Evolutionary conservation across 2,888 invertebrate species (phyloP).

Genomic region (Eremobia ochroleuca): DNA sequence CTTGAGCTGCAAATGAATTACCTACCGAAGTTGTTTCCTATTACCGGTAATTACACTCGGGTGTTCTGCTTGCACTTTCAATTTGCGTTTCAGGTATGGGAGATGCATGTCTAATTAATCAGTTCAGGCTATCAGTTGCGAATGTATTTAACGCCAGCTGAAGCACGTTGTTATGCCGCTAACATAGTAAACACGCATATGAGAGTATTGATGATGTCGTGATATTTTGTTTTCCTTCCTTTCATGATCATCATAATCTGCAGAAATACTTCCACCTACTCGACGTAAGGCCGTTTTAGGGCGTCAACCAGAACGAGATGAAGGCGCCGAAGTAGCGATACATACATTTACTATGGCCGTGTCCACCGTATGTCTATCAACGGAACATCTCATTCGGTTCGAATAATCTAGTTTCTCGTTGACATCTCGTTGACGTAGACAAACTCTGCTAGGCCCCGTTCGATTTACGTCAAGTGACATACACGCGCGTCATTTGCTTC

Average conservation of each 20-base stretch:
- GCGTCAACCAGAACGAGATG: not conserved
- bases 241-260: not conserved
- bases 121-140: not conserved
- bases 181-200: too few relatives aligned
- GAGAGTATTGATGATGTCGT: too few relatives aligned
- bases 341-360: not conserved
- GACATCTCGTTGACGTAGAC: too few relatives aligned
- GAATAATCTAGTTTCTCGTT: too few relatives aligned
- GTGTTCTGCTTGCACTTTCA: not conserved
- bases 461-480: too few relatives aligned
- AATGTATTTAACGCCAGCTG: too few relatives aligned
- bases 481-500: too few relatives aligned
- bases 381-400: too few relatives aligned
- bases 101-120: not conserved
- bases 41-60: slow-evolving; percentile 1
- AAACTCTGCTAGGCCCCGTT: too few relatives aligned
- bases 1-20: slow-evolving; percentile 1
- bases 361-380: too few relatives aligned
- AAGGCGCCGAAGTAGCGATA: not conserved
- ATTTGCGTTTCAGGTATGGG: not conserved
- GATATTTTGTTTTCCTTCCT: too few relatives aligned
- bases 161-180: too few relatives aligned
- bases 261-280: not conserved
- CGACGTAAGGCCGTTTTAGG: not conserved
- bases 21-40: not conserved